Percentiles rank a stretch among this genome's conserved stretches.
Evolutionary conservation across 2,797 vertebrate species (phyloP).

Genomic region (Sebastes baramenuke): DNA sequence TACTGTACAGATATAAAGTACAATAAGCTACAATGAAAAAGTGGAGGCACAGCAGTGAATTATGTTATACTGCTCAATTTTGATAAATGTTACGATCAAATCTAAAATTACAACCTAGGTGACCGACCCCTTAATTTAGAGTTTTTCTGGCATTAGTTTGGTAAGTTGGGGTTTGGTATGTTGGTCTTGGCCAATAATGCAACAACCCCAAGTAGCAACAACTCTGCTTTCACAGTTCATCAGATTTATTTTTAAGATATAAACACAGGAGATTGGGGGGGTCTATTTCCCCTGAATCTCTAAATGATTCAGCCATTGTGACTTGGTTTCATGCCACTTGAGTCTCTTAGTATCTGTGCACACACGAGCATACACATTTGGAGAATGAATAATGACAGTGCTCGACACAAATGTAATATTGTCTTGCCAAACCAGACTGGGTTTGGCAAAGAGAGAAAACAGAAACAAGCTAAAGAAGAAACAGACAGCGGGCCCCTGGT

Average conservation of each 20-base stretch:
- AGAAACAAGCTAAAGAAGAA: not conserved
- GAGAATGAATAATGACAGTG: not conserved
- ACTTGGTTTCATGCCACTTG: not conserved
- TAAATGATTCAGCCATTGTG: not conserved
- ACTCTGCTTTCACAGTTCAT: not conserved
- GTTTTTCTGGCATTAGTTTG: not conserved
- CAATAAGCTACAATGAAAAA: not conserved
- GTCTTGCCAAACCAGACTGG: not conserved
- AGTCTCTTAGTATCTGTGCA: not conserved
- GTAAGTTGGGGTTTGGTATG: not conserved
- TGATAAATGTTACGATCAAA: not conserved
- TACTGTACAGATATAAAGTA: not conserved
- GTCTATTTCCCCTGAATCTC: not conserved
- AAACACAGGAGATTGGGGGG: not conserved
- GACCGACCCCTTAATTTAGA: not conserved
- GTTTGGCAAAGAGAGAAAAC: slow-evolving; percentile 1
- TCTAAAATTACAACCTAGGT: not conserved
- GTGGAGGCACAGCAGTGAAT: not conserved
- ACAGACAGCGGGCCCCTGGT: not conserved
- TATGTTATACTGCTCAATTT: not conserved
- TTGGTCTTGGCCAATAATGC: not conserved
- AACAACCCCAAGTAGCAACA: not conserved
- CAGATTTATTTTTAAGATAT: not conserved
- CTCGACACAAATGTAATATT: not conserved
- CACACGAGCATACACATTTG: not conserved